A percentile compares a stretch with the other conserved stretches of the same genome.
Evolutionary conservation across 2,888 invertebrate genomes (phyloP).

Genomic region (Trisateles emortualis): DNA sequence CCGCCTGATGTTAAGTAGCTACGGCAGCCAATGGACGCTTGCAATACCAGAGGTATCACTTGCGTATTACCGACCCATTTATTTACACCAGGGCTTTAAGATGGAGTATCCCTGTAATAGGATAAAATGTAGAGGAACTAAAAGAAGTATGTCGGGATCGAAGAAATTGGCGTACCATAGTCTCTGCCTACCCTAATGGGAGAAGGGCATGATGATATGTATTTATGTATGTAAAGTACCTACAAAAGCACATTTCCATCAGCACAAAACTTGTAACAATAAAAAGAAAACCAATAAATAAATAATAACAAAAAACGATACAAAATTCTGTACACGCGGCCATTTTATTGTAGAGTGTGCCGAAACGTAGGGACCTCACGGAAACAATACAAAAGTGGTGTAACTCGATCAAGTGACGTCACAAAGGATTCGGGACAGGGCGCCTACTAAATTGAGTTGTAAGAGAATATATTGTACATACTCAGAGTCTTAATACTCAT

Average conservation of each 20-base stretch:
- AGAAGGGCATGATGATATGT: too few relatives aligned
- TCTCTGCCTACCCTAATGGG: too few relatives aligned
- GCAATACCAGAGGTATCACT: too few relatives aligned
- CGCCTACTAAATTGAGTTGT: conserved; percentile 46
- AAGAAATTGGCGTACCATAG: too few relatives aligned
- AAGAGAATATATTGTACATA: conserved; percentile 28
- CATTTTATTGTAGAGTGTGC: not conserved
- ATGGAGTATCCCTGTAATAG: too few relatives aligned
- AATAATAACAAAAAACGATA: conserved; percentile 10
- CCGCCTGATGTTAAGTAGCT: too few relatives aligned
- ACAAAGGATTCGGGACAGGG: conserved; percentile 33
- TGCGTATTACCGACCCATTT: too few relatives aligned
- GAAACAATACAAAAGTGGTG: conserved; percentile 36
- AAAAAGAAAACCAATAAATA: conserved; percentile 3
- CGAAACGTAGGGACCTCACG: conserved; percentile 21
- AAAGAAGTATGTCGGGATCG: too few relatives aligned
- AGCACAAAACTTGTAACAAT: not conserved
- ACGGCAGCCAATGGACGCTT: too few relatives aligned
- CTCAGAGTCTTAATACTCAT: not conserved
- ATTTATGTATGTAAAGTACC: not conserved
- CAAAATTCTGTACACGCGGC: conserved; percentile 12
- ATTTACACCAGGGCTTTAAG: too few relatives aligned
- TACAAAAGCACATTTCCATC: not conserved
- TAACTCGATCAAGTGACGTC: conserved; percentile 47
- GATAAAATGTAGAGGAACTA: too few relatives aligned